phyloP scores from a whole-genome alignment of 2,888 invertebrate genomes.

The Agrochola lychnidis region DNA sequence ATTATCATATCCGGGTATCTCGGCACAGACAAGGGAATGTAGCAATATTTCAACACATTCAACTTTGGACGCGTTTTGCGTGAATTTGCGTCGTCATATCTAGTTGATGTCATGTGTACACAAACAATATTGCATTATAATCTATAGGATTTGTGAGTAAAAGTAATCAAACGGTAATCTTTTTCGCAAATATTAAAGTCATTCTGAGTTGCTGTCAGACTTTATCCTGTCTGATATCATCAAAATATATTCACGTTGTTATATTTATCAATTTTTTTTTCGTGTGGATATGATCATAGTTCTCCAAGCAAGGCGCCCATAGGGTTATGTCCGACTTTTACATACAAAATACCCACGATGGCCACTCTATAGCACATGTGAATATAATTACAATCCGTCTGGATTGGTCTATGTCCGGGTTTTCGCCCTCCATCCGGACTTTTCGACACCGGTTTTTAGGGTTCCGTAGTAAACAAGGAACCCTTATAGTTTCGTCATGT shows the following conservation, averaged over 20 bases:
- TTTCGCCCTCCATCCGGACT: neutral
- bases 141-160: constrained; percentile 16
- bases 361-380: neutral
- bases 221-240: neutral
- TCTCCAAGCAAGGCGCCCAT: neutral
- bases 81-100: neutral
- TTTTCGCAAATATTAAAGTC: constrained; percentile 18
- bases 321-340: neutral
- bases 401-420: neutral
- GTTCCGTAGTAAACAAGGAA: too few relatives aligned
- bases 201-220: constrained; percentile 12
- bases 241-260: neutral
- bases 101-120: neutral
- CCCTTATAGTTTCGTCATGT: too few relatives aligned
- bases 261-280: too few relatives aligned
- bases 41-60: constrained; percentile 26
- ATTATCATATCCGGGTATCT: neutral
- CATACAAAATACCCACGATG: neutral
- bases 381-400: neutral
- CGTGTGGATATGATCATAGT: neutral
- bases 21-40: too few relatives aligned
- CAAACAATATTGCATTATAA: constrained; percentile 5
- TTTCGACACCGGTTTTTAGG: neutral
- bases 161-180: constrained; percentile 30
- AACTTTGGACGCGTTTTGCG: neutral